These are phyloP conservation scores for Sebastes trivittatus DNA, from an alignment of 2,797 vertebrate genomes.

Conservation along the genomic window DNA sequence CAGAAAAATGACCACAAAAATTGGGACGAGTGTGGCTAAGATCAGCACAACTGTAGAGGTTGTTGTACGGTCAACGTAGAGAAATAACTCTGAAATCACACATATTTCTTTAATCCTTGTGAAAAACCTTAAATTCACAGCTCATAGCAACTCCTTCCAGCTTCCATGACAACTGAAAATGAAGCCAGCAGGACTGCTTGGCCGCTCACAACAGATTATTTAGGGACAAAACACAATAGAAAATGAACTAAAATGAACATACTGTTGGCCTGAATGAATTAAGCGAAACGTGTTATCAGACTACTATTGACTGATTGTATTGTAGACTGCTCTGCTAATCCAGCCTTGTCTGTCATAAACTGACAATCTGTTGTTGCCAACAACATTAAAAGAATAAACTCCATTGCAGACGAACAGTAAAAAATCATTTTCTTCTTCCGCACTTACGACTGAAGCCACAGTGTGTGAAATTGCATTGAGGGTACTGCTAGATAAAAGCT, in stretches of 20 bases:
- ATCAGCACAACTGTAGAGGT: not conserved
- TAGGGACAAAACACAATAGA: not conserved
- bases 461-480: conserved; percentile 42
- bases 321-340: not conserved
- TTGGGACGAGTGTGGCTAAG: not conserved
- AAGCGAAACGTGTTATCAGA: not conserved
- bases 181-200: not conserved
- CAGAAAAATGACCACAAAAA: not conserved
- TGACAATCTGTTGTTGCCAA: not conserved
- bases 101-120: not conserved
- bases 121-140: not conserved
- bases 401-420: not conserved
- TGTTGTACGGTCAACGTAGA: not conserved
- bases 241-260: not conserved
- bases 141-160: not conserved
- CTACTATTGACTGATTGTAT: not conserved
- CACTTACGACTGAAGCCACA: not conserved
- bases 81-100: not conserved
- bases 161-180: not conserved
- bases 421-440: not conserved
- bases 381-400: not conserved
- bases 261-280: not conserved
- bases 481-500: conserved; percentile 6
- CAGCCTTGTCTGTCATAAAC: not conserved
- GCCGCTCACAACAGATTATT: not conserved